Conservation (phyloP, 2,888 invertebrate species). For the Drosophila ustulata region DNA sequence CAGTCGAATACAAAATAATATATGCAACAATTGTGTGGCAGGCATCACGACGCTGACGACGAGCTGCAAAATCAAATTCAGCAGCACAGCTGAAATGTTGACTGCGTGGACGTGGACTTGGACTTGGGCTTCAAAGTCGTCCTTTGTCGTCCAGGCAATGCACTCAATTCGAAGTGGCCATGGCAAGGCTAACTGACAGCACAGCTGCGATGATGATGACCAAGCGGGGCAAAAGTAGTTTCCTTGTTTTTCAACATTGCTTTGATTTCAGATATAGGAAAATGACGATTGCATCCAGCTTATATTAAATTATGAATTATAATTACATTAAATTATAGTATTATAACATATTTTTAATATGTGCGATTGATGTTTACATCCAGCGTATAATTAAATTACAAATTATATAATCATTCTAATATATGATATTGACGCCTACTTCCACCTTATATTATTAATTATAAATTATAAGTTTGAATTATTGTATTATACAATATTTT, state of each 20-base stretch:
- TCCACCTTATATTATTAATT: too few species aligned
- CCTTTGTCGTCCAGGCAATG: slow-evolving; percentile 12
- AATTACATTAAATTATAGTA: too few species aligned
- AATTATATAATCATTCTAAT: too few species aligned
- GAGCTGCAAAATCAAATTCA: slow-evolving; percentile 44
- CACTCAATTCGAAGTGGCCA: slow-evolving; percentile 34
- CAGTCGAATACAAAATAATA: slow-evolving; percentile 30
- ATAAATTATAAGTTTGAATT: too few species aligned
- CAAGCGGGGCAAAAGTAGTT: slow-evolving; percentile 4
- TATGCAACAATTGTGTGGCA: slow-evolving; percentile 40
- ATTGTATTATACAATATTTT: too few species aligned
- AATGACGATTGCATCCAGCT: background rate
- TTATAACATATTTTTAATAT: too few species aligned
- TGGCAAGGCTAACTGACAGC: slow-evolving; percentile 15
- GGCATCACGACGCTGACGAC: slow-evolving; percentile 7
- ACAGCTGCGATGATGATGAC: background rate
- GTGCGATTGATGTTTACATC: too few species aligned
- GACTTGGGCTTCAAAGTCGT: slow-evolving; percentile 13
- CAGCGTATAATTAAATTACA: too few species aligned
- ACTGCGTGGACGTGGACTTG: slow-evolving; percentile 17
- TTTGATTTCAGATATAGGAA: background rate
- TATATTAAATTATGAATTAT: too few species aligned
- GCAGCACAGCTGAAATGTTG: slow-evolving; percentile 33
- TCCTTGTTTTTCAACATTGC: background rate
- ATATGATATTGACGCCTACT: too few species aligned